These are phyloP conservation scores for Meleagris gallopavo DNA, from an alignment of 2,113 vertebrate species.

Conservation along the genomic window DNA sequence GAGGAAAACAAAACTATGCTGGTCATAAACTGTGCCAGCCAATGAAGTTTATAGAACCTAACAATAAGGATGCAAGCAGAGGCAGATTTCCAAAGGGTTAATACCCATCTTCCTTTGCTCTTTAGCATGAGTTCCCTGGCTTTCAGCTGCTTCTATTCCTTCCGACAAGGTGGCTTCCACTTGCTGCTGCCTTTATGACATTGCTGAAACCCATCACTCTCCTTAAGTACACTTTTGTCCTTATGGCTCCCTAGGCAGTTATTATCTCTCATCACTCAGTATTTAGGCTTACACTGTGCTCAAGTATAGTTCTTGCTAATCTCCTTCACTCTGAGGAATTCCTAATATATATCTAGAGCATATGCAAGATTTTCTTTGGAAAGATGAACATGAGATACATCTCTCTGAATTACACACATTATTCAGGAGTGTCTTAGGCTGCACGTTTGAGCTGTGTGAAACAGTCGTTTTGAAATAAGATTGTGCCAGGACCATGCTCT, in stretches of 20 bases:
- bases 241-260: slow-evolving; percentile 40
- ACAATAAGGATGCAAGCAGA: not conserved
- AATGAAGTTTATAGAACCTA: not conserved
- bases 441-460: not conserved
- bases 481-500: not conserved
- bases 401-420: accelerated
- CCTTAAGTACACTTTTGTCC: slow-evolving; percentile 18
- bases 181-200: not conserved
- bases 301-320: not conserved
- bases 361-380: not conserved
- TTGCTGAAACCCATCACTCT: slow-evolving; percentile 35
- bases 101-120: not conserved
- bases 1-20: not conserved
- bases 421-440: not conserved
- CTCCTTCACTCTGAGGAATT: slow-evolving; percentile 21
- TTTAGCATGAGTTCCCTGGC: not conserved
- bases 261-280: slow-evolving; percentile 42
- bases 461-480: not conserved
- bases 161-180: accelerated
- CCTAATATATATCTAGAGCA: not conserved
- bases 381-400: not conserved
- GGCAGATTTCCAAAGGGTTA: not conserved
- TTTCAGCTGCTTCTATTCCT: not conserved
- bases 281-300: not conserved
- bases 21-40: accelerated